Evolutionary conservation across 2,888 invertebrate genomes (phyloP).

Genomic region (Siphonodentalium dalli): DNA sequence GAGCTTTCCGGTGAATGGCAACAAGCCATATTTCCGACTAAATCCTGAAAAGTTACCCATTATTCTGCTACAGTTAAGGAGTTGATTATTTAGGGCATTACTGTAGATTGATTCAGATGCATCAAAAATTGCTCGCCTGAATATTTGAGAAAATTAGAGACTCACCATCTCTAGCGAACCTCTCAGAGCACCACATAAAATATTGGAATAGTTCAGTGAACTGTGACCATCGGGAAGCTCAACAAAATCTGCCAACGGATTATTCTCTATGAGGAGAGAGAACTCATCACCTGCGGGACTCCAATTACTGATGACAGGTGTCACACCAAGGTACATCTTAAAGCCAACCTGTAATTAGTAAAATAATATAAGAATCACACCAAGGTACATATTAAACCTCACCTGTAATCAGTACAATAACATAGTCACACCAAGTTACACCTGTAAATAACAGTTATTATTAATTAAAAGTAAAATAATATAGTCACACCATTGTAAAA

Average conservation of each 20-base stretch:
- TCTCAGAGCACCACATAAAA: slow-evolving; percentile 84
- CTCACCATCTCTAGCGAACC: slow-evolving; percentile 97
- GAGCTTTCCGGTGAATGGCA: no score
- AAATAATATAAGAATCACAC: slow-evolving; percentile 91
- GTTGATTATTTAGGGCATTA: no score
- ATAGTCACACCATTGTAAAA: no score
- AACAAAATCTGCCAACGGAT: slow-evolving; percentile 96
- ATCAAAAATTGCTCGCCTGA: not conserved
- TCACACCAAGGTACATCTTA: slow-evolving; percentile 87
- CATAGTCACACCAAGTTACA: slow-evolving; percentile 90
- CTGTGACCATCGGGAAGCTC: slow-evolving; percentile 85
- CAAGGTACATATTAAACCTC: slow-evolving; percentile 83
- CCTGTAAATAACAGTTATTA: no score
- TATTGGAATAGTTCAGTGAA: slow-evolving; percentile 87
- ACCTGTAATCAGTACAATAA: slow-evolving; percentile 65
- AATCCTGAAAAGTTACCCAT: no score
- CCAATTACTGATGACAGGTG: slow-evolving; percentile 94
- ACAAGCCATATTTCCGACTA: no score
- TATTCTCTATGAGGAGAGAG: slow-evolving; percentile 91
- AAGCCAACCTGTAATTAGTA: slow-evolving; percentile 70
- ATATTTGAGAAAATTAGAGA: not conserved
- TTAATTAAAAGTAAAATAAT: no score
- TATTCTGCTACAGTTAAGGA: no score
- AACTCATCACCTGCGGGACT: slow-evolving; percentile 94
- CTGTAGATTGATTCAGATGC: not conserved